A percentile compares a stretch with the other conserved stretches of the same genome.
Evolutionary conservation across 1,140 invertebrate genomes (phyloP).

Genomic region (Amphibalanus amphitrite): DNA sequence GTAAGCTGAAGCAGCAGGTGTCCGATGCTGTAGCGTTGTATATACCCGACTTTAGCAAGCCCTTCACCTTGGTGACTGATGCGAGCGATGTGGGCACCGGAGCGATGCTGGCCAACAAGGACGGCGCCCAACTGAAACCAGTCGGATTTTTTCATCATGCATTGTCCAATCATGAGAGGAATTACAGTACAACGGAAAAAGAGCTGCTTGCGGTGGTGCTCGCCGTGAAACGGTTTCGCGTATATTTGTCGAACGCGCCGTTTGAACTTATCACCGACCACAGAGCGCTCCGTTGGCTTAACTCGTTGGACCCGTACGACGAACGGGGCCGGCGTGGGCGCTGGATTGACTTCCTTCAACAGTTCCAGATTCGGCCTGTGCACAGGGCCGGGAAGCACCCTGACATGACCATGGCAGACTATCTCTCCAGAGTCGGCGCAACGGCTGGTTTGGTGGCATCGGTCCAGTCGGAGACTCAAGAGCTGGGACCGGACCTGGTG

Average conservation of each 20-base stretch:
- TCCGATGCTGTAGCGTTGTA: too few species aligned
- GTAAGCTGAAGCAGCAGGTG: neutral
- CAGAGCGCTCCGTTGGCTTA: conserved; percentile 6
- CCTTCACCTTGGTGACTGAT: neutral
- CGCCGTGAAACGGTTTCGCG: neutral
- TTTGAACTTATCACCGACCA: conserved; percentile 10
- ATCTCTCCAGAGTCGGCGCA: conserved; percentile 3
- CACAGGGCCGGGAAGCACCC: neutral
- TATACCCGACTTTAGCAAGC: too few species aligned
- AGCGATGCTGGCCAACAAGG: conserved; percentile 7
- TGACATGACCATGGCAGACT: conserved; percentile 5
- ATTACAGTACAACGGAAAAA: neutral
- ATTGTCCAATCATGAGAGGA: neutral
- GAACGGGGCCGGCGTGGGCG: conserved; percentile 1
- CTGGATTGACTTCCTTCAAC: conserved; percentile 6
- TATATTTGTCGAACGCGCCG: conserved; percentile 1
- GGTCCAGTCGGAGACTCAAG: too few species aligned
- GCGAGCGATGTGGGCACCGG: conserved; percentile 7
- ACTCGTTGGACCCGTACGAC: conserved; percentile 3
- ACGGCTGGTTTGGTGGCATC: too few species aligned
- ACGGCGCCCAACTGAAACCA: neutral
- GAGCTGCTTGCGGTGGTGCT: conserved; percentile 6
- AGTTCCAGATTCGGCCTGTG: conserved; percentile 1
- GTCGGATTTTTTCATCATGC: conserved; percentile 6
- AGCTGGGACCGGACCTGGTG: too few species aligned